These are phyloP conservation scores for Psilanteris sp. DNA, from an alignment of 1,140 invertebrate genomes.

Conservation along the genomic window DNA sequence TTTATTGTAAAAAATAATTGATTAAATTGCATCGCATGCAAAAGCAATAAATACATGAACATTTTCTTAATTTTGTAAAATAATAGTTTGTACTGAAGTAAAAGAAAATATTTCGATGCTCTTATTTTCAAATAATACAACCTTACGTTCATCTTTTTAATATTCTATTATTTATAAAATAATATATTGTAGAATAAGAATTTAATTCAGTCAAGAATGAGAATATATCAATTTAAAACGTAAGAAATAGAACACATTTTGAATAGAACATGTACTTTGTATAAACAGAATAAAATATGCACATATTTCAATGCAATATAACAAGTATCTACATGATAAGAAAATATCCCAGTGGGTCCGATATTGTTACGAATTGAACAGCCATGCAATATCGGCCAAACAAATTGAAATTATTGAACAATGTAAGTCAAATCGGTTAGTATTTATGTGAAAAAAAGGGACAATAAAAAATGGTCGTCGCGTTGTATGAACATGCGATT, in stretches of 20 bases:
- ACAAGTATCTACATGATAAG: constrained; percentile 16
- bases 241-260: neutral
- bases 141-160: no score
- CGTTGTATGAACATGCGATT: constrained; percentile 40
- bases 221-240: neutral
- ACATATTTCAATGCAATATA: constrained; percentile 1
- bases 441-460: constrained; percentile 16
- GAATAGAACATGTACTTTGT: neutral
- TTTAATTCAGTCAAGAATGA: no score
- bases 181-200: no score
- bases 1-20: no score
- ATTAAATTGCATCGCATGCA: constrained; percentile 9
- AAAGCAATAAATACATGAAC: constrained; percentile 12
- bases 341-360: constrained; percentile 14
- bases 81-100: no score
- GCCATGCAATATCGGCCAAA: constrained; percentile 39
- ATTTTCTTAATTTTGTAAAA: neutral
- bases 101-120: no score
- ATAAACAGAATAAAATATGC: constrained; percentile 1
- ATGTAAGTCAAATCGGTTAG: constrained; percentile 21
- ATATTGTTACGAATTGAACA: constrained; percentile 23
- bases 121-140: no score
- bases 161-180: no score
- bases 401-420: constrained; percentile 15
- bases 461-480: constrained; percentile 8